Conservation (phyloP, 2,113 vertebrate species). For the Serinus canaria region DNA sequence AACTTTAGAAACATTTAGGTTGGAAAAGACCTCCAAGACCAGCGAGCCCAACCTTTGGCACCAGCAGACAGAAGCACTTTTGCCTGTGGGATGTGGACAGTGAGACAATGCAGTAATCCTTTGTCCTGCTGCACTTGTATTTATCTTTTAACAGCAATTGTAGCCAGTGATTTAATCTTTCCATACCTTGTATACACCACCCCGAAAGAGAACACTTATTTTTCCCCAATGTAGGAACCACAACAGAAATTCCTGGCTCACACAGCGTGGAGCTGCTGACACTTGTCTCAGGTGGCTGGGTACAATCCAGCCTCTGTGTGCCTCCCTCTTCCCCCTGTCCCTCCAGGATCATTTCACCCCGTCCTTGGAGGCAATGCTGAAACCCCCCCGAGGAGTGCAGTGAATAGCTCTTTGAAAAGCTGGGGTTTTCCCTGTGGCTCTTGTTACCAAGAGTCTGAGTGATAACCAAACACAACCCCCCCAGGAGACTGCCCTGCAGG, state of each 20-base stretch:
- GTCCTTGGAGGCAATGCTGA: neutral
- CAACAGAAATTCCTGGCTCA: neutral
- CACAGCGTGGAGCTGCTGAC: neutral
- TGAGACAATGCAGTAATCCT: neutral
- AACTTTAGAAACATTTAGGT: neutral
- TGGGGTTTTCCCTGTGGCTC: neutral
- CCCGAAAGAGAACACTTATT: neutral
- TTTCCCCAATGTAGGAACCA: neutral
- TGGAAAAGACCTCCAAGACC: neutral
- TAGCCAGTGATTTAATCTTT: neutral
- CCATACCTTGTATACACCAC: neutral
- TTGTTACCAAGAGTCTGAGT: neutral
- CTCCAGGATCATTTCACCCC: neutral
- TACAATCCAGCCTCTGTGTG: constrained; percentile 22
- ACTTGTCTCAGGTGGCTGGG: constrained; percentile 7
- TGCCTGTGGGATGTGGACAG: neutral
- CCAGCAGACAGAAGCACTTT: neutral
- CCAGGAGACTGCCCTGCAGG: neutral
- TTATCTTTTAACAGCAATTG: neutral
- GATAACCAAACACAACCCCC: neutral
- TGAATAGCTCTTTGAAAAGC: constrained; percentile 25
- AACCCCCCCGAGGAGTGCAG: neutral
- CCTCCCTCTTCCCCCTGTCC: neutral
- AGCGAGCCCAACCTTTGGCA: rapidly evolving
- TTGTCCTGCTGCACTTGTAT: neutral